phyloP scores from a whole-genome alignment of 2,888 invertebrate genomes.

The Acanthosepion esculentum region DNA sequence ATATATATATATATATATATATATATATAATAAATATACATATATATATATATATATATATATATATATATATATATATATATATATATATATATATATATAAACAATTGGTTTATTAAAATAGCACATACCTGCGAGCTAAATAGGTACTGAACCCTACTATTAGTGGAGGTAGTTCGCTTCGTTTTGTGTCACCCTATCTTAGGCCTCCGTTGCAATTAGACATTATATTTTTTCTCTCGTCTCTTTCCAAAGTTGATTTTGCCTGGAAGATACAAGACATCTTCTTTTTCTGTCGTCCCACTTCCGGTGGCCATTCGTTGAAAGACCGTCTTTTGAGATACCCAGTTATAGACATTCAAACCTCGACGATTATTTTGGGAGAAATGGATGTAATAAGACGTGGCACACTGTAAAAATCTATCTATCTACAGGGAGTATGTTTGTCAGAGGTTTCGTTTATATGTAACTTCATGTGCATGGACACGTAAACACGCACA shows the following conservation, averaged over 20 bases:
- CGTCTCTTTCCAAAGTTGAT: neutral
- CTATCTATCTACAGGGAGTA: too few species aligned
- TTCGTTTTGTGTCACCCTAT: neutral
- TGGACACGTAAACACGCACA: too few species aligned
- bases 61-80: neutral
- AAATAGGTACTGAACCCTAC: neutral
- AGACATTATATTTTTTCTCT: neutral
- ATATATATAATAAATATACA: too few species aligned
- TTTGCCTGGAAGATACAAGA: neutral
- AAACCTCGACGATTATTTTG: neutral
- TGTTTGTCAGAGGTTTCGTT: too few species aligned
- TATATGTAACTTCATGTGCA: too few species aligned
- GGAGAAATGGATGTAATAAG: neutral
- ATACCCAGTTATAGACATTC: neutral
- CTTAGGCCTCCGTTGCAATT: neutral
- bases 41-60: neutral
- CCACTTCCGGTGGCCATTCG: neutral
- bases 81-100: neutral
- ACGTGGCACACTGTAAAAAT: too few species aligned
- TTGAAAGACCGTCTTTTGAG: neutral
- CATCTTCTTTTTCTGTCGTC: neutral
- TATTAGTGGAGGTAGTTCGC: neutral
- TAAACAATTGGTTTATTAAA: neutral
- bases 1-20: neutral
- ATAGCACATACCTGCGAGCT: neutral